Evolutionary conservation across 64 coral and sea anemone genomes (phyloP).

Genomic region (Actinia tenebrosa): DNA sequence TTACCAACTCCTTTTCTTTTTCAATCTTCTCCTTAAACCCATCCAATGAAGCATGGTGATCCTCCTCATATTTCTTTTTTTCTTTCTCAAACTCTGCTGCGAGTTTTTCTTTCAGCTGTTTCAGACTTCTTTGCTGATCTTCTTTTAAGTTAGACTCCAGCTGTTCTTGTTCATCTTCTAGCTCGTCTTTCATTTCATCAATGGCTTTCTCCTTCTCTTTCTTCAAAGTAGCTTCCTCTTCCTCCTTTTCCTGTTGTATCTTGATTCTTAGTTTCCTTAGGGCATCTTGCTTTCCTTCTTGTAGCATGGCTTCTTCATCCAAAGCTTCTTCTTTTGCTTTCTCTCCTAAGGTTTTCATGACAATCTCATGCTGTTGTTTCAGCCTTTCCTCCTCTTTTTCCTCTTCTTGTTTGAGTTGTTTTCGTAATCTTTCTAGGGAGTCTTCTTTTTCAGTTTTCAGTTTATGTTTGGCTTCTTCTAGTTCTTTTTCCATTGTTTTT

Average conservation of each 20-base stretch:
- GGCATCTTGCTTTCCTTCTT: conserved; percentile 77
- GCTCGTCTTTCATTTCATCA: conserved; percentile 47
- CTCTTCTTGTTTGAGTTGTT: conserved; percentile 52
- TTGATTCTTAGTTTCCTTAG: conserved; percentile 70
- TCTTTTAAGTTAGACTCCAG: conserved; percentile 52
- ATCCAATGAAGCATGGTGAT: conserved; percentile 55
- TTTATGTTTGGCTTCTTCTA: conserved; percentile 79
- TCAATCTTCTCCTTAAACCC: conserved; percentile 72
- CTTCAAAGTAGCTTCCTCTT: conserved; percentile 53
- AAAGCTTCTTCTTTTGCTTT: conserved; percentile 76
- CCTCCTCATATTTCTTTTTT: conserved; percentile 49
- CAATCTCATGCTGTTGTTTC: conserved; percentile 61
- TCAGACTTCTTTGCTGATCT: conserved; percentile 29
- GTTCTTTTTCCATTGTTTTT: conserved; percentile 78
- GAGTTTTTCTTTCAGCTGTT: conserved; percentile 60
- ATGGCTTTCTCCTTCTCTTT: conserved; percentile 64
- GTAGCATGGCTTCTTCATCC: conserved; percentile 90
- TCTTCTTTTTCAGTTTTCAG: conserved; percentile 71
- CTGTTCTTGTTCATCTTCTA: conserved; percentile 73
- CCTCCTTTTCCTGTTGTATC: conserved; percentile 75
- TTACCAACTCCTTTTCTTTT: conserved; percentile 82
- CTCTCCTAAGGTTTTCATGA: conserved; percentile 81
- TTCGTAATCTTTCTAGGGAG: conserved; percentile 53
- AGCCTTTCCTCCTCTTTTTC: conserved; percentile 70
- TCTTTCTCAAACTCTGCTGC: conserved; percentile 60